A percentile compares a stretch with the other conserved stretches of the same genome.
Evolutionary conservation across 2,113 vertebrate genomes (phyloP).

Genomic region (Syrrhaptes paradoxus): DNA sequence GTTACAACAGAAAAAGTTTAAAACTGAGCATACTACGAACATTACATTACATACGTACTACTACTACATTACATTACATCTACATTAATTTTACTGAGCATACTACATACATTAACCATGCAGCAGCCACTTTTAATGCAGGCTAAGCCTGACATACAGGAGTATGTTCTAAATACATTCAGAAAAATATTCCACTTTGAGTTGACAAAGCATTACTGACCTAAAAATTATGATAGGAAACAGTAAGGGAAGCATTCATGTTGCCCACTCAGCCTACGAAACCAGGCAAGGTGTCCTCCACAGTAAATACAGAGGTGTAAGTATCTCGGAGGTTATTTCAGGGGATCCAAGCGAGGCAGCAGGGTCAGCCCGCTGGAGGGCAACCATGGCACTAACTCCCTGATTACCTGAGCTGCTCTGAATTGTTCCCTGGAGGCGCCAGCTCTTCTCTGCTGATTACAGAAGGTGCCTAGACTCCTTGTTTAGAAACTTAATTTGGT

Average conservation of each 20-base stretch:
- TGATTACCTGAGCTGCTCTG: neutral
- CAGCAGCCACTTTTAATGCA: neutral
- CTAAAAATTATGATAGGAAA: neutral
- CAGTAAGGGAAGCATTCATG: neutral
- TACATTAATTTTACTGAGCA: neutral
- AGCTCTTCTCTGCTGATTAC: neutral
- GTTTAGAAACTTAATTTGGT: neutral
- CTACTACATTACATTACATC: neutral
- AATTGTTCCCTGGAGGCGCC: neutral
- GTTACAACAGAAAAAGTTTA: neutral
- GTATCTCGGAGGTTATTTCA: neutral
- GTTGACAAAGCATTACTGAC: neutral
- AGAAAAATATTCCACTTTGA: neutral
- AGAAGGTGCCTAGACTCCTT: neutral
- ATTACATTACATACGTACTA: neutral
- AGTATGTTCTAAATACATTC: neutral
- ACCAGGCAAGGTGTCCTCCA: neutral
- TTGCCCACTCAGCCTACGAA: neutral
- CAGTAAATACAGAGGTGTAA: neutral
- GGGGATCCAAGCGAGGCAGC: neutral
- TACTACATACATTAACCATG: neutral
- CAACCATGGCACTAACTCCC: neutral
- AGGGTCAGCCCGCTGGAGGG: neutral
- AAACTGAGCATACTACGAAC: neutral
- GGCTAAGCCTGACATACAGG: neutral